Evolutionary conservation across 30 jellyfish, hydroid and myxozoan genomes (phyloP).

Genomic region (Aurelia sp.): DNA sequence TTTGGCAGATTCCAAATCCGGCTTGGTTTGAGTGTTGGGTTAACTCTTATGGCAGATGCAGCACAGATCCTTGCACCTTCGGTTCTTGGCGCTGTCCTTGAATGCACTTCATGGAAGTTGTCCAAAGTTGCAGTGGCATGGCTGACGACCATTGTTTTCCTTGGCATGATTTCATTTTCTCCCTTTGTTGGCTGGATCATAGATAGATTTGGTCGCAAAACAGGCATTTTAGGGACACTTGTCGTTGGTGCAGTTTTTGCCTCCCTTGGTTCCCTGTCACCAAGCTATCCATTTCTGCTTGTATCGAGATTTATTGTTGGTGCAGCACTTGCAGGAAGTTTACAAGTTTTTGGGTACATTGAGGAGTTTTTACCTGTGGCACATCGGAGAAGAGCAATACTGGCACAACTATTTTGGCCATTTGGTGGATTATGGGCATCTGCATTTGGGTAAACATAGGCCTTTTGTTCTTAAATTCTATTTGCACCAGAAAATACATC

Average conservation of each 20-base stretch:
- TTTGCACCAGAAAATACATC: too few relatives aligned
- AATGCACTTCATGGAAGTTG: conserved; percentile 59
- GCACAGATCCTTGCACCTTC: conserved; percentile 67
- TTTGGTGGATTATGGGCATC: conserved; percentile 81
- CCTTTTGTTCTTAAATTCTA: too few relatives aligned
- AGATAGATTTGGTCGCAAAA: conserved; percentile 57
- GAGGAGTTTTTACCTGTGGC: conserved; percentile 71
- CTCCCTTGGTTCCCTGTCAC: conserved; percentile 64
- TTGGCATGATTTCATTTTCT: conserved; percentile 68
- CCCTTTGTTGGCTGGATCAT: conserved; percentile 58
- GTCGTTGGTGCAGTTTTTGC: conserved; percentile 56
- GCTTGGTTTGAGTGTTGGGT: conserved; percentile 64
- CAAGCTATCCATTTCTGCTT: conserved; percentile 64
- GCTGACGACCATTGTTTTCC: conserved; percentile 68
- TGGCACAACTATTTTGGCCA: conserved; percentile 72
- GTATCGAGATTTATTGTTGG: conserved; percentile 64
- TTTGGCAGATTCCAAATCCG: conserved; percentile 77
- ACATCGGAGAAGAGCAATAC: conserved; percentile 74
- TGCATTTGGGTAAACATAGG: conserved; percentile 42
- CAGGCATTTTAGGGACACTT: conserved; percentile 46
- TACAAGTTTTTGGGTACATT: conserved; percentile 72
- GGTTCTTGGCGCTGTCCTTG: conserved; percentile 55
- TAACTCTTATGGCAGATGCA: conserved; percentile 61
- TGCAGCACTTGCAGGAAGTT: conserved; percentile 74
- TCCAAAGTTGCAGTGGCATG: conserved; percentile 68